Percentiles rank a stretch among this genome's conserved stretches.
phyloP scores from a whole-genome alignment of 2,888 invertebrate genomes.

The Polymixis lichenea region DNA sequence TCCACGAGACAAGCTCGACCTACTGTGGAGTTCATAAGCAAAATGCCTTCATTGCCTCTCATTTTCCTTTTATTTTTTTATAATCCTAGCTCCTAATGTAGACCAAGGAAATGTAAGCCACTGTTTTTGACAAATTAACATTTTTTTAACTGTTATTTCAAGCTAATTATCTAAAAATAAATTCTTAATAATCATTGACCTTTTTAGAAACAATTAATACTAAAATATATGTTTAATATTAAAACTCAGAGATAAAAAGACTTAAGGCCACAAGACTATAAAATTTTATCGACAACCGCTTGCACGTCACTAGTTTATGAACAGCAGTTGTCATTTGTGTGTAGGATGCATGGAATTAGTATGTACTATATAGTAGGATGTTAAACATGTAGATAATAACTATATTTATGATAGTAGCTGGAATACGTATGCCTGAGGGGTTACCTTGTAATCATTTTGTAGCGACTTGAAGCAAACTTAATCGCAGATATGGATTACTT shows the following conservation, averaged over 20 bases:
- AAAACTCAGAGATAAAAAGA: neutral
- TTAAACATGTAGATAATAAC: constrained; percentile 11
- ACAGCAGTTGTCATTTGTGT: constrained; percentile 8
- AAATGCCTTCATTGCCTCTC: too few relatives aligned
- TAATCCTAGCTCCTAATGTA: too few relatives aligned
- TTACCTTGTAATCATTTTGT: constrained; percentile 12
- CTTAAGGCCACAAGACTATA: neutral
- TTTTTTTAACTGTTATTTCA: too few relatives aligned
- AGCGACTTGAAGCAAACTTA: neutral
- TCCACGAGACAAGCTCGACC: too few relatives aligned
- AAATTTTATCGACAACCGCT: constrained; percentile 24
- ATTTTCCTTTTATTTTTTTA: too few relatives aligned
- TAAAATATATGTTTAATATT: neutral
- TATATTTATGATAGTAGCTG: constrained; percentile 1
- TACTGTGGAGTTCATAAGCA: too few relatives aligned
- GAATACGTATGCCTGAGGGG: neutral
- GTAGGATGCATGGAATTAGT: neutral
- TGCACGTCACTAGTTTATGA: constrained; percentile 7
- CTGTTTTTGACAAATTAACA: too few relatives aligned
- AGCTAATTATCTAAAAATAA: too few relatives aligned
- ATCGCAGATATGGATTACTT: neutral
- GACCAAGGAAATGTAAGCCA: too few relatives aligned
- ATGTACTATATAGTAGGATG: neutral
- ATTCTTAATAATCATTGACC: neutral
- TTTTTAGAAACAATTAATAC: neutral